Percentiles rank a stretch among this genome's conserved stretches.
Conservation (phyloP, 92 coral and sea anemone genomes). For the Heliopora coerulea region DNA sequence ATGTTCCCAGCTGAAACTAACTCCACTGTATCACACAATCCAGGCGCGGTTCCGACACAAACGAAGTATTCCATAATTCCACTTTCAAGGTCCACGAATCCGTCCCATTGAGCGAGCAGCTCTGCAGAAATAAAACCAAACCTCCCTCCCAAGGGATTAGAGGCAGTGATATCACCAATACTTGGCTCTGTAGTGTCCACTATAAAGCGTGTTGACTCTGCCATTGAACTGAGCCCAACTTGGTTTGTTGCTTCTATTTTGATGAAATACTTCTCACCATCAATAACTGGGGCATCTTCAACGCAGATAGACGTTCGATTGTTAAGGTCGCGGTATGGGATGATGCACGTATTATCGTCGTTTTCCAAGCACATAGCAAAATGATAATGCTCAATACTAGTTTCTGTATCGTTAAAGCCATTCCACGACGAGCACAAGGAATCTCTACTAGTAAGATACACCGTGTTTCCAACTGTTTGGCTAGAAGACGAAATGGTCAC, state of each 20-base stretch:
- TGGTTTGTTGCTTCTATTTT: conserved; percentile 68
- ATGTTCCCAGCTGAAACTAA: conserved; percentile 55
- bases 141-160: conserved; percentile 27
- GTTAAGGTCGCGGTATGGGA: conserved; percentile 55
- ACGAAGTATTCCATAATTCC: conserved; percentile 55
- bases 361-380: conserved; percentile 71
- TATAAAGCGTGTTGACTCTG: conserved; percentile 69
- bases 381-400: conserved; percentile 57
- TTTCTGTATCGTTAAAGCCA: conserved; percentile 59
- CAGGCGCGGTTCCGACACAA: conserved; percentile 75
- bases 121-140: conserved; percentile 63
- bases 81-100: conserved; percentile 87
- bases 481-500: conserved; percentile 67
- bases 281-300: conserved; percentile 59
- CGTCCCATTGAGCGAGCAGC: conserved; percentile 66
- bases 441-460: conserved; percentile 69
- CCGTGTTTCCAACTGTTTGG: conserved; percentile 42
- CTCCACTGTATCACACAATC: conserved; percentile 58
- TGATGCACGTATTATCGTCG: conserved; percentile 55
- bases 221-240: conserved; percentile 59
- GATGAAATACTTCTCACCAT: conserved; percentile 75
- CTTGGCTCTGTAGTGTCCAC: conserved; percentile 77
- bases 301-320: conserved; percentile 66
- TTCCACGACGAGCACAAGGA: conserved; percentile 78
- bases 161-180: conserved; percentile 58